These are phyloP conservation scores for Lissonota sp. DNA, from an alignment of 2,888 invertebrate genomes.

Conservation along the genomic window DNA sequence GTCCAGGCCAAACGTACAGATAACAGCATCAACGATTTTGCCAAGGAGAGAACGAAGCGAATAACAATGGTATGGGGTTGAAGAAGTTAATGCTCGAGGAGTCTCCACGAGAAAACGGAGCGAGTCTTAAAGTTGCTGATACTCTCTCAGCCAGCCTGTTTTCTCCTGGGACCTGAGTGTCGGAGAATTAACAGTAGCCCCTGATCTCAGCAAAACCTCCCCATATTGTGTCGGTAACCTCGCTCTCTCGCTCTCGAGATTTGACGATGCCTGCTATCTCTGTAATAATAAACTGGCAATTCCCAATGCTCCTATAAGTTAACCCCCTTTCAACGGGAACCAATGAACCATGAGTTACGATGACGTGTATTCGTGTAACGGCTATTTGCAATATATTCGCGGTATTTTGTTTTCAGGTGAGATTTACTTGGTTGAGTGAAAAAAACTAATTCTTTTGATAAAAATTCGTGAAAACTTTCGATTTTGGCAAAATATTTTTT, in stretches of 20 bases:
- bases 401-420: conserved; percentile 8
- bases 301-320: conserved; percentile 84
- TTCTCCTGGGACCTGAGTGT: conserved; percentile 80
- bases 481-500: too few species aligned
- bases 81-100: conserved; percentile 55
- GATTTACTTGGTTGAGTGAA: too few species aligned
- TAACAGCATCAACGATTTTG: conserved; percentile 79
- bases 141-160: conserved; percentile 70
- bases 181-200: conserved; percentile 83
- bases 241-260: conserved; percentile 1
- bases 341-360: conserved; percentile 80
- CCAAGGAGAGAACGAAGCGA: conserved; percentile 35
- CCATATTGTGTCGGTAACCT: conserved; percentile 31
- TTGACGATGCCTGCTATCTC: conserved; percentile 81
- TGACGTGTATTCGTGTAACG: conserved; percentile 75
- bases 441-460: too few species aligned
- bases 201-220: conserved; percentile 73
- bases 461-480: too few species aligned
- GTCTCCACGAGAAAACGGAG: conserved; percentile 64
- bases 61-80: neutral
- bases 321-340: conserved; percentile 81
- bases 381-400: conserved; percentile 65
- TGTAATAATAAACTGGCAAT: conserved; percentile 84
- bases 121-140: conserved; percentile 78
- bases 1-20: too few species aligned